Percentiles rank a stretch among this genome's conserved stretches.
These are phyloP conservation scores for Parnassius apollo DNA, from an alignment of 2,888 invertebrate species.

Conservation along the genomic window DNA sequence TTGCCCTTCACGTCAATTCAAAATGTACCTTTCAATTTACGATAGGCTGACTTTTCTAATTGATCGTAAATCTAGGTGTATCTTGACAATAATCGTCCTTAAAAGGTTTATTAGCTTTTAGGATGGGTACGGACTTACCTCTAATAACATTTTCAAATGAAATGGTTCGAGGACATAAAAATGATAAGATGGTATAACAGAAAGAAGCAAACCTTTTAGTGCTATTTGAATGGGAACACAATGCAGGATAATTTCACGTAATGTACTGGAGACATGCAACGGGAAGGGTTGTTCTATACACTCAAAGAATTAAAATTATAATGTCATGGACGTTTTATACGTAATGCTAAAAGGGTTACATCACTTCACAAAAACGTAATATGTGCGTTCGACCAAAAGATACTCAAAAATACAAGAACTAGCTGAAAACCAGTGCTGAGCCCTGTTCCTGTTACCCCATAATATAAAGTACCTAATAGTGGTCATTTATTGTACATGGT, in stretches of 20 bases:
- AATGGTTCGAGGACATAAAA: conserved; percentile 63
- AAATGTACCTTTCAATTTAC: not conserved
- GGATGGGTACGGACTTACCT: conserved; percentile 57
- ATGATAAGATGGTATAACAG: conserved; percentile 68
- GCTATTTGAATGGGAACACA: conserved; percentile 38
- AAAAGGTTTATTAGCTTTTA: conserved; percentile 53
- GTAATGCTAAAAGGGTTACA: conserved; percentile 27
- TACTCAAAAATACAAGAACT: too few species aligned
- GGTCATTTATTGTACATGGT: too few species aligned
- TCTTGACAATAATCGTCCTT: conserved; percentile 30
- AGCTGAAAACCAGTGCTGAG: too few species aligned
- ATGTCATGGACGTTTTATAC: conserved; percentile 34
- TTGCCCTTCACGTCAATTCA: conserved; percentile 11
- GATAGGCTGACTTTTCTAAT: conserved; percentile 10
- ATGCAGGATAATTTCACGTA: conserved; percentile 39
- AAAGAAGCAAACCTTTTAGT: conserved; percentile 52
- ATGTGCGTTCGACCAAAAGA: too few species aligned
- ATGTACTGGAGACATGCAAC: conserved; percentile 58
- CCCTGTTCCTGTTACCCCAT: too few species aligned
- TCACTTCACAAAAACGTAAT: too few species aligned
- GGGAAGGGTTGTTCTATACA: conserved; percentile 33
- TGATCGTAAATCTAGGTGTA: conserved; percentile 26
- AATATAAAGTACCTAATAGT: too few species aligned
- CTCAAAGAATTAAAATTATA: conserved; percentile 33
- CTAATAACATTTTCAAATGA: conserved; percentile 52